Evolutionary conservation across 2,797 vertebrate genomes (phyloP).

Genomic region (Bucorvus abyssinicus): DNA sequence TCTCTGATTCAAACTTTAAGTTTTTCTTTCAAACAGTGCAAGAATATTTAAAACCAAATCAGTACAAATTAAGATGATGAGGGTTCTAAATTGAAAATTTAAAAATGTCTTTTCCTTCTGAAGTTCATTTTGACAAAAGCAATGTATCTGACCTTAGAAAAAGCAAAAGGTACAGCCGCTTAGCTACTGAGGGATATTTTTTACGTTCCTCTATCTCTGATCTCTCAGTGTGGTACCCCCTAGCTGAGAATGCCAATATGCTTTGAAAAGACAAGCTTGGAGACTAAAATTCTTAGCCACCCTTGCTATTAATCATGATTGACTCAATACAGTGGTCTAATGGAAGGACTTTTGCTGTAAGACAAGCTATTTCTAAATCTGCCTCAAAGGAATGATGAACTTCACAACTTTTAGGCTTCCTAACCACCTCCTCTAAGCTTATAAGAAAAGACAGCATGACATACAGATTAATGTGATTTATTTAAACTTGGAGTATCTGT

Average conservation of each 20-base stretch:
- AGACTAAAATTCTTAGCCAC: not conserved
- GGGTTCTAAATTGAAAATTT: not conserved
- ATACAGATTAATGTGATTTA: not conserved
- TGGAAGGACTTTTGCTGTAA: not conserved
- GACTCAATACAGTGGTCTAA: not conserved
- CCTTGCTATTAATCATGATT: not conserved
- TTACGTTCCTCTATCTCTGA: not conserved
- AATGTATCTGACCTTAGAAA: not conserved
- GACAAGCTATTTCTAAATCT: not conserved
- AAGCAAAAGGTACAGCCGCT: not conserved
- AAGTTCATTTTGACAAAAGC: not conserved
- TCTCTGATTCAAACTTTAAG: not conserved
- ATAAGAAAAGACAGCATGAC: not conserved
- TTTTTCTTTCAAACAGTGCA: not conserved
- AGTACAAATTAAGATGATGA: not conserved
- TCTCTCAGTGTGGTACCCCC: too few species aligned
- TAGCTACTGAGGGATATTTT: not conserved
- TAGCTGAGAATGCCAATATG: fast-evolving
- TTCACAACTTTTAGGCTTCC: not conserved
- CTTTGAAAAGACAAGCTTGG: not conserved
- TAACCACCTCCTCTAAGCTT: not conserved
- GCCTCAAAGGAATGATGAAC: not conserved
- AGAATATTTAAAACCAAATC: not conserved
- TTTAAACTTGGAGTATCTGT: not conserved
- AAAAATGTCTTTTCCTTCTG: not conserved